Evolutionary conservation across 2,113 vertebrate genomes (phyloP).

Genomic region (Alligator sinensis): DNA sequence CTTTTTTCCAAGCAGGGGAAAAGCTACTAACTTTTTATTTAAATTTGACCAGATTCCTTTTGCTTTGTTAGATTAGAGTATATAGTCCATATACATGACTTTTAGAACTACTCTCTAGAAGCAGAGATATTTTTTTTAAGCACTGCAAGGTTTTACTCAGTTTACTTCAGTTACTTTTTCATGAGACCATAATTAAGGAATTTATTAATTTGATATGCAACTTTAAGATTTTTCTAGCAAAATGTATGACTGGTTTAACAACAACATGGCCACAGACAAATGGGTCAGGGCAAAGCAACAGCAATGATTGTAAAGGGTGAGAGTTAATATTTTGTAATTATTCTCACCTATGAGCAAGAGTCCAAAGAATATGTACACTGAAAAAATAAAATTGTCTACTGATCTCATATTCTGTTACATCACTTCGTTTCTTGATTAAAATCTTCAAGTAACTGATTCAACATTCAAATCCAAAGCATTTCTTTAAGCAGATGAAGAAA

Average conservation of each 20-base stretch:
- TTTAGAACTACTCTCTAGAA: background rate
- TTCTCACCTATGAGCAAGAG: constrained; percentile 41
- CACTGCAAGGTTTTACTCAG: background rate
- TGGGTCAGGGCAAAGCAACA: constrained; percentile 10
- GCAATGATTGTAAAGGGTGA: constrained; percentile 31
- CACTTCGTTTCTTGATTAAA: constrained; percentile 50
- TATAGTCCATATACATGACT: background rate
- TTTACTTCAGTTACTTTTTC: constrained; percentile 24
- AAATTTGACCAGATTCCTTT: background rate
- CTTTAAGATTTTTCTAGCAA: constrained; percentile 56
- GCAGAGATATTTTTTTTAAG: background rate
- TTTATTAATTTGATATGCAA: constrained; percentile 47
- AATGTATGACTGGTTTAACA: background rate
- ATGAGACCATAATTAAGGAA: constrained; percentile 50
- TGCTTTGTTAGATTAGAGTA: background rate
- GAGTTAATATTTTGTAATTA: constrained; percentile 40
- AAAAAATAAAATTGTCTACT: constrained; percentile 21
- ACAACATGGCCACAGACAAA: constrained; percentile 36
- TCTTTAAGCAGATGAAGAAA: constrained; percentile 20
- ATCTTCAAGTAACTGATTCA: background rate
- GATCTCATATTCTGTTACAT: constrained; percentile 36
- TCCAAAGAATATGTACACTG: constrained; percentile 30
- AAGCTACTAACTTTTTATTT: background rate
- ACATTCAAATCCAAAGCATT: constrained; percentile 13
- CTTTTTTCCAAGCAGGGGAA: background rate